Evolutionary conservation across 2,113 vertebrate genomes (phyloP), one percentile per base, ranked within the genome.

Genomic region (Periophthalmodon schlosseri): DNA sequence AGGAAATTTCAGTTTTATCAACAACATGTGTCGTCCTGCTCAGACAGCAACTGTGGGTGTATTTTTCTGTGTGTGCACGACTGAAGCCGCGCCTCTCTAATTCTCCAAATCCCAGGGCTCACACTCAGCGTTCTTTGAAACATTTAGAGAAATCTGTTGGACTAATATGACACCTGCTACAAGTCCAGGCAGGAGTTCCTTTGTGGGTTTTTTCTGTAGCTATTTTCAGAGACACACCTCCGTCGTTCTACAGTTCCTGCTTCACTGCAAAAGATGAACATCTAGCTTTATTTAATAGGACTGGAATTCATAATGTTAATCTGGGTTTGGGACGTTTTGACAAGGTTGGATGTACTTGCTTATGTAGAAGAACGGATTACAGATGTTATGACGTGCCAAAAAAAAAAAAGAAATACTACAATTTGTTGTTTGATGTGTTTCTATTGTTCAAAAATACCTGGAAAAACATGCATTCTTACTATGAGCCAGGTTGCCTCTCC

Each of bases 121-220:
- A 21, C 13, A 46, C 24, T 72, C 54, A 7, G 58, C 73, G 66
- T 68, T 58, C 11, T 11, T 20, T 33, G 57, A 68, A 69, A 68
- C 56, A 28, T 34, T 66, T 73, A 9, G 3, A 49, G 50, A 73
- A 24, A 16, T 34, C 16, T 11, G 67, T 21, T 21, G 20, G 60
- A 56, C 81, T n/a, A 85, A 76, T 14, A n/a, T 5, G 68, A 79
- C 68, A 84, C 77, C 78, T 80, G 70, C n/a, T 67, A 69, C 89
- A 90, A 79, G 91, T 87, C 75, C 83, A 70, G 76, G 72, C 84
- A 82, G 66, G 24, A 4, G n/a, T 5, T 49, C 33, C 18, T 66
- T 21, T 71, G 60, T 60, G 56, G 58, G 77, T 83, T 72, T 20
- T 80, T 70, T 21, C 75, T 54, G 34, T 23, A 68, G 46, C 4